Conservation (phyloP, 2,797 vertebrate genomes). For the Typhlichthys eigenmanni region DNA sequence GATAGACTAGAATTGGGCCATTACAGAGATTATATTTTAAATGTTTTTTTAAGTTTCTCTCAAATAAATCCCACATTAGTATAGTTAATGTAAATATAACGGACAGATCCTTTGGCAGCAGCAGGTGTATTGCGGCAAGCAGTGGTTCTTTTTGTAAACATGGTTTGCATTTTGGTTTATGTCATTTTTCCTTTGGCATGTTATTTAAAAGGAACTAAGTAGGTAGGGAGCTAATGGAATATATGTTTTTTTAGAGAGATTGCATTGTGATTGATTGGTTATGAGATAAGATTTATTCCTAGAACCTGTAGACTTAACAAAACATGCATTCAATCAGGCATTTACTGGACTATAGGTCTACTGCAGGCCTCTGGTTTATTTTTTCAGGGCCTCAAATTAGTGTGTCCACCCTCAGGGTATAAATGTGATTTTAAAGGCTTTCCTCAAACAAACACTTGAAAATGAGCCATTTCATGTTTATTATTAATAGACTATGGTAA, state of each 20-base stretch:
- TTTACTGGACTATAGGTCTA: constrained; percentile 49
- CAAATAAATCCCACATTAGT: constrained; percentile 31
- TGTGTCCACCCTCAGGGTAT: constrained; percentile 62
- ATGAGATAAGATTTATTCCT: constrained; percentile 56
- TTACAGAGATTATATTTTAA: constrained; percentile 38
- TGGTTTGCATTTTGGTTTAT: background rate
- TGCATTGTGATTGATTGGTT: constrained; percentile 43
- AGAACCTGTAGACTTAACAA: constrained; percentile 49
- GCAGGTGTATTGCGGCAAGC: constrained; percentile 48
- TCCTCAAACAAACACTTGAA: constrained; percentile 36
- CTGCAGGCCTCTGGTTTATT: constrained; percentile 63
- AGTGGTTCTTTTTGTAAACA: constrained; percentile 47
- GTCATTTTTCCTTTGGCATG: constrained; percentile 42
- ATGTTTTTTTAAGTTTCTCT: constrained; percentile 20
- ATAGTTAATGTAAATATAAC: constrained; percentile 50
- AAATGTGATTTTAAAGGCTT: constrained; percentile 62
- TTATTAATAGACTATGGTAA: background rate
- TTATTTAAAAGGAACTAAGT: constrained; percentile 35
- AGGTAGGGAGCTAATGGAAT: constrained; percentile 53
- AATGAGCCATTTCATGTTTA: constrained; percentile 24
- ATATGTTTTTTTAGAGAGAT: constrained; percentile 46
- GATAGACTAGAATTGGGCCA: constrained; percentile 3
- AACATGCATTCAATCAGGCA: constrained; percentile 59
- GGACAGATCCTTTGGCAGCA: constrained; percentile 15
- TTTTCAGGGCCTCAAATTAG: constrained; percentile 61